Conservation (phyloP, 2,797 vertebrate genomes). For the Leptodactylus fallax region DNA sequence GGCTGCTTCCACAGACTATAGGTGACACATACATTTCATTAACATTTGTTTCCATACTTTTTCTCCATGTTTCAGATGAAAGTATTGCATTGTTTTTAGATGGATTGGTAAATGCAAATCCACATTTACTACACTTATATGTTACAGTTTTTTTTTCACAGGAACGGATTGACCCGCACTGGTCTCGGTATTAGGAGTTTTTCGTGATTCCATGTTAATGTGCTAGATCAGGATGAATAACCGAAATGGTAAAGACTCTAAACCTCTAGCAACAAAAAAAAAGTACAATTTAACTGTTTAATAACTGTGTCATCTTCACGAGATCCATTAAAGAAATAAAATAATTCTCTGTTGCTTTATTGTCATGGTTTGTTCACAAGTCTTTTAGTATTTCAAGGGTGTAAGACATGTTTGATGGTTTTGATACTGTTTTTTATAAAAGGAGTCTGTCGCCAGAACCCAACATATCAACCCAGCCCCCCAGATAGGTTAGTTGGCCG, state of each 20-base stretch:
- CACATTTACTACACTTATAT: neutral
- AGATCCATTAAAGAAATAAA: conserved; percentile 47
- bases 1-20: neutral
- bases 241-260: neutral
- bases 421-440: too few species aligned
- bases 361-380: neutral
- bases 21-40: neutral
- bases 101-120: too few species aligned
- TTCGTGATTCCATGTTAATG: conserved; percentile 17
- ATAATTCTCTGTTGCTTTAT: neutral
- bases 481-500: too few species aligned
- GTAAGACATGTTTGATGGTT: too few species aligned
- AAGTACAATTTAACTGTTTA: conserved; percentile 27
- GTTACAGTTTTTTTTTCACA: conserved; percentile 30
- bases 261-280: neutral
- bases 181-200: conserved; percentile 39
- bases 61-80: neutral
- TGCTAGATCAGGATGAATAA: conserved; percentile 19
- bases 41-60: neutral
- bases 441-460: too few species aligned
- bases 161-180: neutral
- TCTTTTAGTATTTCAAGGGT: too few species aligned
- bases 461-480: too few species aligned
- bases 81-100: neutral
- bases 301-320: conserved; percentile 38